These are phyloP conservation scores for Salticus scenicus DNA, from an alignment of 2,888 invertebrate species.

Conservation along the genomic window DNA sequence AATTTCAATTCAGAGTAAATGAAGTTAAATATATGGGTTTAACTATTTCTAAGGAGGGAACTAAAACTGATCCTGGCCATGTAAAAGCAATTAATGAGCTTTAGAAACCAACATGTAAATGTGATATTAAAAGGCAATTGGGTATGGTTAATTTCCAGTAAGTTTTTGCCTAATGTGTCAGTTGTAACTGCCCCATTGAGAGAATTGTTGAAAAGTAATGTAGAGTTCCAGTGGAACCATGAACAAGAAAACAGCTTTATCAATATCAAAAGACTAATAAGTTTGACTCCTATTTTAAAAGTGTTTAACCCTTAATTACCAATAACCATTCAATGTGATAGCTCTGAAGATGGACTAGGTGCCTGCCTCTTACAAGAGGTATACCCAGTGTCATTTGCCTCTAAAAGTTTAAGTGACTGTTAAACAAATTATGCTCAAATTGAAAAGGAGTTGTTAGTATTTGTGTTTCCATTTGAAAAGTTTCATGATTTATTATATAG, in stretches of 20 bases:
- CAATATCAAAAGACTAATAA: neutral
- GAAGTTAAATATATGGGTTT: constrained; percentile 11
- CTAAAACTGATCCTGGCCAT: neutral
- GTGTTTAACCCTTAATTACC: neutral
- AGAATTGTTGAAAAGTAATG: neutral
- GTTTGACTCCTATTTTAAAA: constrained; percentile 5
- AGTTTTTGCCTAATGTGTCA: constrained; percentile 12
- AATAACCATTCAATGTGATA: constrained; percentile 20
- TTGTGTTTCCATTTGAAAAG: constrained; percentile 22
- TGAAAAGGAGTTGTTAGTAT: constrained; percentile 22
- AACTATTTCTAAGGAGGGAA: neutral
- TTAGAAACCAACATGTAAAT: neutral
- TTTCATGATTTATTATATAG: neutral
- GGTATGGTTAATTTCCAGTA: constrained; percentile 23
- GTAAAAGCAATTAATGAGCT: constrained; percentile 13
- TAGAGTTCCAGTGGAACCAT: constrained; percentile 9
- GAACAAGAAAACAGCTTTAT: neutral
- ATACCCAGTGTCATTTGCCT: constrained; percentile 25
- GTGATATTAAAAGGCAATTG: neutral
- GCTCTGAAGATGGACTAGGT: constrained; percentile 20
- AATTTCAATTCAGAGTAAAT: neutral
- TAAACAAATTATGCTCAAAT: constrained; percentile 27
- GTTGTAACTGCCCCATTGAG: neutral
- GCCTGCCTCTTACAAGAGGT: constrained; percentile 12
- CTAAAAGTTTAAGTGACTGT: constrained; percentile 1